phyloP scores from a whole-genome alignment of 2,113 vertebrate species.

The Antechinus flavipes region DNA sequence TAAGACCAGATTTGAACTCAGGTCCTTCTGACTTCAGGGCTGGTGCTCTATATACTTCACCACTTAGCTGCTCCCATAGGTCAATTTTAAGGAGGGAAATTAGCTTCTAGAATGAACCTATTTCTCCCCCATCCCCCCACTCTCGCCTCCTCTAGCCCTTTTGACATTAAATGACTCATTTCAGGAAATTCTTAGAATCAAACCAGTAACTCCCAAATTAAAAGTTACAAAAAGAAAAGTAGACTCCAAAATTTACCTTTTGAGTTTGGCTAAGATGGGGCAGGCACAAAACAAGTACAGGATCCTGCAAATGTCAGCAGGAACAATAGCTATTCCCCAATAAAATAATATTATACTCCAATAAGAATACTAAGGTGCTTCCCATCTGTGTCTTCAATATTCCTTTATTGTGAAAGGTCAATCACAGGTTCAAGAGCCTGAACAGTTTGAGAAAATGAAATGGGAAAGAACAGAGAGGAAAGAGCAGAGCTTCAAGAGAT shows the following conservation, averaged over 20 bases:
- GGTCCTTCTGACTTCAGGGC: no score
- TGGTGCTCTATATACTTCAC: no score
- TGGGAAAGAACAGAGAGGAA: not conserved
- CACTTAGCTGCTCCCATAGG: not conserved
- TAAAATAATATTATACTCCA: not conserved
- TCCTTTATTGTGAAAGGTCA: not conserved
- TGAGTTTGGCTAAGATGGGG: not conserved
- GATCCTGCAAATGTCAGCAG: not conserved
- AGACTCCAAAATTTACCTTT: not conserved
- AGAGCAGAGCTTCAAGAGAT: not conserved
- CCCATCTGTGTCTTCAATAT: not conserved
- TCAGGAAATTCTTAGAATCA: not conserved
- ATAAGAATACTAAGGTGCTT: not conserved
- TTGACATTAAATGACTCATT: not conserved
- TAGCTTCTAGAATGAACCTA: not conserved
- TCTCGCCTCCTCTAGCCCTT: not conserved
- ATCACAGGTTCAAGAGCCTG: not conserved
- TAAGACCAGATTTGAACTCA: no score
- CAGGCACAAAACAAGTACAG: not conserved
- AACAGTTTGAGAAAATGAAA: not conserved
- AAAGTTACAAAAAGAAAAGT: not conserved
- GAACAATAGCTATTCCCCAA: not conserved
- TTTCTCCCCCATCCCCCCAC: not conserved
- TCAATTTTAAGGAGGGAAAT: constrained; percentile 25
- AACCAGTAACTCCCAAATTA: not conserved